Evolutionary conservation across 2,113 vertebrate genomes (phyloP).

Genomic region (Anas platyrhynchos): DNA sequence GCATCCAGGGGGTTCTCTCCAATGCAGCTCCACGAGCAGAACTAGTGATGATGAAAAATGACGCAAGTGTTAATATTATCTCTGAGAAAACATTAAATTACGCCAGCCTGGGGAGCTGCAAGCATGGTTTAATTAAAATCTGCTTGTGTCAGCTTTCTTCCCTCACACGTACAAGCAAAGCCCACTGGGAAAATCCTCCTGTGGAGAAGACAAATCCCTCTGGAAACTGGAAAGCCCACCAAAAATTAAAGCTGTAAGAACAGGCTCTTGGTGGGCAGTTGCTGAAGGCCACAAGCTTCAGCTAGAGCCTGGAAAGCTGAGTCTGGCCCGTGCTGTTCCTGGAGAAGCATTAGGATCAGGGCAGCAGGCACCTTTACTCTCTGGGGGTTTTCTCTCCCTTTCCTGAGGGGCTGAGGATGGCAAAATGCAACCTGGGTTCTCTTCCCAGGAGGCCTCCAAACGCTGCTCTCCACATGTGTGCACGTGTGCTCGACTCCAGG

Average conservation of each 20-base stretch:
- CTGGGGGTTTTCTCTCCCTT: not conserved
- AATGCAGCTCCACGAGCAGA: not conserved
- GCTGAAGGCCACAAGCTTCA: not conserved
- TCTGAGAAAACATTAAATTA: slow-evolving; percentile 43
- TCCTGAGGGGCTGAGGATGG: not conserved
- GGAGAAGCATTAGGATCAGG: not conserved
- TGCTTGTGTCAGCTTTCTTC: slow-evolving; percentile 13
- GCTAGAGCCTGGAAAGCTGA: accelerated
- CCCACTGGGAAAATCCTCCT: not conserved
- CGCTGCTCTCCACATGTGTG: accelerated
- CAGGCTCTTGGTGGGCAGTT: not conserved
- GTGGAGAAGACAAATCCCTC: not conserved
- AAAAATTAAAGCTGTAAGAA: not conserved
- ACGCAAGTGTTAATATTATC: slow-evolving; percentile 18
- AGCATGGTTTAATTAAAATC: slow-evolving; percentile 60
- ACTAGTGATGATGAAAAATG: slow-evolving; percentile 38
- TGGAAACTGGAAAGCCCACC: not conserved
- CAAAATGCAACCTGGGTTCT: not conserved
- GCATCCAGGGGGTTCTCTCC: not conserved
- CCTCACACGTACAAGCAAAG: not conserved
- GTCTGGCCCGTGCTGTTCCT: not conserved
- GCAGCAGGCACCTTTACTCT: not conserved
- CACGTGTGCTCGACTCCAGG: not conserved
- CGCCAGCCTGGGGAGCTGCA: slow-evolving; percentile 16
- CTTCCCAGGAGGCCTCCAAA: not conserved